phyloP scores from a whole-genome alignment of 2,888 invertebrate species.

The Schizotus pectinicornis region DNA sequence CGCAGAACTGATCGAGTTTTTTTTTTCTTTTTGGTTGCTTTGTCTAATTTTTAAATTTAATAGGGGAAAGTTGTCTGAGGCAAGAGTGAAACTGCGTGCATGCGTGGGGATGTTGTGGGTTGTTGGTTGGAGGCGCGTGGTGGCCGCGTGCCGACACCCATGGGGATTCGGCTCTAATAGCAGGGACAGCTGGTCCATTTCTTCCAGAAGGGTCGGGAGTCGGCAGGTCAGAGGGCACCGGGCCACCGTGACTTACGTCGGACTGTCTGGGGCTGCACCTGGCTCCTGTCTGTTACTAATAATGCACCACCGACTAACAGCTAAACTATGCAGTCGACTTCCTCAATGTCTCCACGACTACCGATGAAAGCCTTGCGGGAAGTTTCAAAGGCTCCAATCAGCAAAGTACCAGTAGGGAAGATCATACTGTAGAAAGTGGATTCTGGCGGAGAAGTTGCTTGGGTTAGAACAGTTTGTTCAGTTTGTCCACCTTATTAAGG shows the following conservation, averaged over 20 bases:
- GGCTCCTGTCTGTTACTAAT: constrained; percentile 44
- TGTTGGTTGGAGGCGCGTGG: constrained; percentile 39
- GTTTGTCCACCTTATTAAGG: no score
- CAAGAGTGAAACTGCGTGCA: constrained; percentile 9
- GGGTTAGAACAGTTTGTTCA: no score
- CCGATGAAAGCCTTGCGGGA: no score
- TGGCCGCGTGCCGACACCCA: constrained; percentile 38
- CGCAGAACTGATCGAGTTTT: constrained; percentile 26
- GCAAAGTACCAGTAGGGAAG: no score
- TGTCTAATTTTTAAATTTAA: neutral
- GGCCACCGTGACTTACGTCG: constrained; percentile 48
- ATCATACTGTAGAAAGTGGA: no score
- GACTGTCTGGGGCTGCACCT: constrained; percentile 49
- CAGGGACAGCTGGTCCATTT: constrained; percentile 42
- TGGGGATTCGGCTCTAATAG: constrained; percentile 17
- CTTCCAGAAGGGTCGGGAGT: constrained; percentile 30
- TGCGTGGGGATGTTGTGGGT: no score
- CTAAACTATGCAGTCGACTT: constrained; percentile 23
- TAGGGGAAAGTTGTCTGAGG: constrained; percentile 9
- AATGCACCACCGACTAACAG: constrained; percentile 26
- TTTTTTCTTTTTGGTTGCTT: constrained; percentile 9
- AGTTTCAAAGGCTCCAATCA: no score
- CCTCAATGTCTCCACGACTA: neutral
- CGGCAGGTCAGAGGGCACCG: constrained; percentile 41
- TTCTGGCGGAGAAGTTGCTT: no score